Evolutionary conservation across 1,140 invertebrate species (phyloP), one percentile per base, ranked within the genome.

Genomic region (Leptopilina clavipes): DNA sequence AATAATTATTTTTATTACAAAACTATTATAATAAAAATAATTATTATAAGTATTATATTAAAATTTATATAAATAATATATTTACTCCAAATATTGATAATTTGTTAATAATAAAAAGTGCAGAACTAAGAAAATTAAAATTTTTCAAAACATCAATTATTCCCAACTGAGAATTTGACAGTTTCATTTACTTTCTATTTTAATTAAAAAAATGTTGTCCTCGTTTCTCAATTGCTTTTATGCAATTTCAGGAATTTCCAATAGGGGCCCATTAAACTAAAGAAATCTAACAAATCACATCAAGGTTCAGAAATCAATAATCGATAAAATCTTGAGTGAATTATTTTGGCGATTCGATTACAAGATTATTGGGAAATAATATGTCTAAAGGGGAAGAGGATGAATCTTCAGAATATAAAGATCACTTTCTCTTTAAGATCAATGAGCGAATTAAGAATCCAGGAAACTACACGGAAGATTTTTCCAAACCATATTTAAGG

Each of bases 401-500:
- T 31, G 12, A 25, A 65, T 14, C 22, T 6, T 14, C 11, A 0
- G 9, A 10, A 11, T 59, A 7, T 12, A 12, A 14, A 25, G 77
- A 83, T 31, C 71, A 87, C 65, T 88, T 84, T 79, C 48, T 87
- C 10, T 73, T 77, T n/a, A 81, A 78, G 5, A 73, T 89, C 0
- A 76, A 84, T 11, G 79, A 87, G 25, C 82, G 84, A 10, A 19
- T 90, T 6, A 80, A 76, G 43, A 86, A 84, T 19, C 79, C 82
- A n/a, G 73, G 82, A n/a, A 89, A 89, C 72, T 83, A 86, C n/a
- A 86, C 83, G 14, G 82, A 84, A 1, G 91, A 92, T 78, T 84
- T 92, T 31, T 83, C 86, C 5, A 81, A 87, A 73, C 90, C 91
- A 0, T 86, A 89, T 11, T 72, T 92, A 1, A 84, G 90, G 11